Percentiles rank a stretch among this genome's conserved stretches.
Evolutionary conservation across 2,888 invertebrate species (phyloP).

Genomic region (Neoscelio sp.): DNA sequence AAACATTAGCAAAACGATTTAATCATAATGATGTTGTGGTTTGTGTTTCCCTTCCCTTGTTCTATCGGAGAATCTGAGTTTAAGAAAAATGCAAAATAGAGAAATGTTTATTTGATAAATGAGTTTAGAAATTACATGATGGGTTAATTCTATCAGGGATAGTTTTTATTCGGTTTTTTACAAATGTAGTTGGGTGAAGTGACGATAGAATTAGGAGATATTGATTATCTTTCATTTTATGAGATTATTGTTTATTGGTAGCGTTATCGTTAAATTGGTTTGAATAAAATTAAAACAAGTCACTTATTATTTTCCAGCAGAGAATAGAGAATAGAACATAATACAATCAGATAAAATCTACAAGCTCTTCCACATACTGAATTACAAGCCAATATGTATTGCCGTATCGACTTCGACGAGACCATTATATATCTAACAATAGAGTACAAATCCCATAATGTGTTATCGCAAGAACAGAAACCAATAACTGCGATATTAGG

Average conservation of each 20-base stretch:
- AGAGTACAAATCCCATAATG: conserved; percentile 46
- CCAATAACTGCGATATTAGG: conserved; percentile 40
- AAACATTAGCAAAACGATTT: conserved; percentile 81
- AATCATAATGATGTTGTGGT: conserved; percentile 67
- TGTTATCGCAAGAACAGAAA: conserved; percentile 53
- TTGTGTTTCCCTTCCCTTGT: background rate
- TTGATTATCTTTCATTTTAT: too few relatives aligned
- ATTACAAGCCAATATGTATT: conserved; percentile 51
- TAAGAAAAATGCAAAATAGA: too few relatives aligned
- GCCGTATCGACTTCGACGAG: conserved; percentile 43
- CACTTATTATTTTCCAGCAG: conserved; percentile 25
- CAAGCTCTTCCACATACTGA: conserved; percentile 42
- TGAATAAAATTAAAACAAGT: too few relatives aligned
- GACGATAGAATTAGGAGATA: too few relatives aligned
- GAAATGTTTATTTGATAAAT: too few relatives aligned
- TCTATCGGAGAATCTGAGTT: background rate
- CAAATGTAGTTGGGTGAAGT: too few relatives aligned
- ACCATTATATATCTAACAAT: conserved; percentile 43
- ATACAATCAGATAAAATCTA: conserved; percentile 48
- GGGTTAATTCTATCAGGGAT: too few relatives aligned
- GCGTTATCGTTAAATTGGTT: background rate
- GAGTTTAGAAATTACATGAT: too few relatives aligned
- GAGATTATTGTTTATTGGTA: background rate
- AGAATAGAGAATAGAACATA: conserved; percentile 21
- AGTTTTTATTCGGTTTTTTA: too few relatives aligned